These are phyloP conservation scores for Keiferia lycopersicella DNA, from an alignment of 2,888 invertebrate genomes.

Conservation along the genomic window DNA sequence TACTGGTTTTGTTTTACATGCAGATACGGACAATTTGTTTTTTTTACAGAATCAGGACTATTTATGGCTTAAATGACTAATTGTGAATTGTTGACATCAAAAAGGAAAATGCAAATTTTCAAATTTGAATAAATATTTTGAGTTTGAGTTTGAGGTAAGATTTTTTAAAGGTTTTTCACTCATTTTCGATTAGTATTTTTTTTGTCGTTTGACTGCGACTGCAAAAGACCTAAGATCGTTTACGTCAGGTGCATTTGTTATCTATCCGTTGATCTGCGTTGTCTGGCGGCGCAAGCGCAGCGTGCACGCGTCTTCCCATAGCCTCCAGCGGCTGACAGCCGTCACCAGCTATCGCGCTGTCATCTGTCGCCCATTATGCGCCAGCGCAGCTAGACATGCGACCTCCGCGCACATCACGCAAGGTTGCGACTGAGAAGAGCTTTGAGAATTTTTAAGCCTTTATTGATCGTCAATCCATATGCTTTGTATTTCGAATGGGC, in stretches of 20 bases:
- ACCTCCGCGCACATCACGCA: conserved; percentile 57
- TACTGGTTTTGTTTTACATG: conserved; percentile 7
- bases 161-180: too few species aligned
- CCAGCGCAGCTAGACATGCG: conserved; percentile 61
- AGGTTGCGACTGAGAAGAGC: conserved; percentile 44
- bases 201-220: not conserved
- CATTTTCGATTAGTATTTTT: too few species aligned
- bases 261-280: conserved; percentile 18
- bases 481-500: conserved; percentile 35
- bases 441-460: conserved; percentile 46
- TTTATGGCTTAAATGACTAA: not conserved
- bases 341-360: conserved; percentile 60
- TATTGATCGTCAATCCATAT: conserved; percentile 48
- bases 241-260: conserved; percentile 24
- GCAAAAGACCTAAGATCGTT: conserved; percentile 5
- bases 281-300: conserved; percentile 10
- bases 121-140: too few species aligned
- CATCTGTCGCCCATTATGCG: conserved; percentile 69
- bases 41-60: not conserved
- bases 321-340: conserved; percentile 35
- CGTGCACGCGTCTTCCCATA: conserved; percentile 26
- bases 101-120: too few species aligned
- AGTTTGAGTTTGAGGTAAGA: too few species aligned
- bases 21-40: conserved; percentile 6
- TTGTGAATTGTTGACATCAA: not conserved